Evolutionary conservation across 1,140 invertebrate genomes (phyloP).

Genomic region (Hyles euphorbiae): DNA sequence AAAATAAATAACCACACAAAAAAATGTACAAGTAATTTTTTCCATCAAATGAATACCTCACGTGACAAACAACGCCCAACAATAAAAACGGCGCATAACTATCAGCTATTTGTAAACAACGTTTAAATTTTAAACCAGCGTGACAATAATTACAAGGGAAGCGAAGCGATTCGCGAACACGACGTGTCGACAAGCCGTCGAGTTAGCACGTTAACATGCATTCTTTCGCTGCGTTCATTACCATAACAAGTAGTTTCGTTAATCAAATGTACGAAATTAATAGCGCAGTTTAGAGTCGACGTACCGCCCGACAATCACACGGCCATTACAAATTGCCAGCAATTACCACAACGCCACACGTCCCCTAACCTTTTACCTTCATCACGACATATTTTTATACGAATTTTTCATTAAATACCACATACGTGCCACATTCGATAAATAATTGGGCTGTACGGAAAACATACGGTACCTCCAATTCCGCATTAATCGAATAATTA

Average conservation of each 20-base stretch:
- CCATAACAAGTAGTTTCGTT: conserved; percentile 74
- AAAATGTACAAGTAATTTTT: too few relatives aligned
- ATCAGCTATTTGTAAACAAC: conserved; percentile 32
- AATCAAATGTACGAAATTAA: conserved; percentile 75
- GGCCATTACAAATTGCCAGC: conserved; percentile 71
- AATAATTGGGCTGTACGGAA: too few relatives aligned
- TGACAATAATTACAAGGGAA: conserved; percentile 53
- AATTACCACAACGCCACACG: conserved; percentile 63
- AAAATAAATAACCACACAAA: too few relatives aligned
- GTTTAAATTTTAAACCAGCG: conserved; percentile 56
- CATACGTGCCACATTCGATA: not conserved
- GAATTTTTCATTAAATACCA: conserved; percentile 2
- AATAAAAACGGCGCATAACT: conserved; percentile 1
- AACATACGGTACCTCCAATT: too few relatives aligned
- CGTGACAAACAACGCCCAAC: not conserved
- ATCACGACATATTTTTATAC: conserved; percentile 51
- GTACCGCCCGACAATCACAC: conserved; percentile 66
- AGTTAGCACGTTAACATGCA: conserved; percentile 66
- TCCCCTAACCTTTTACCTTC: conserved; percentile 34
- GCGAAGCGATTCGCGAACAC: conserved; percentile 61
- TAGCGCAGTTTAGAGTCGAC: conserved; percentile 70
- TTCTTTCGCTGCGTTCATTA: conserved; percentile 72
- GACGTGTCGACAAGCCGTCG: conserved; percentile 68
- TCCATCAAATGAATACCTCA: not conserved
- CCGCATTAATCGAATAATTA: not conserved